These are phyloP conservation scores for Lerista edwardsae DNA, from an alignment of 2,797 vertebrate genomes.

Conservation along the genomic window DNA sequence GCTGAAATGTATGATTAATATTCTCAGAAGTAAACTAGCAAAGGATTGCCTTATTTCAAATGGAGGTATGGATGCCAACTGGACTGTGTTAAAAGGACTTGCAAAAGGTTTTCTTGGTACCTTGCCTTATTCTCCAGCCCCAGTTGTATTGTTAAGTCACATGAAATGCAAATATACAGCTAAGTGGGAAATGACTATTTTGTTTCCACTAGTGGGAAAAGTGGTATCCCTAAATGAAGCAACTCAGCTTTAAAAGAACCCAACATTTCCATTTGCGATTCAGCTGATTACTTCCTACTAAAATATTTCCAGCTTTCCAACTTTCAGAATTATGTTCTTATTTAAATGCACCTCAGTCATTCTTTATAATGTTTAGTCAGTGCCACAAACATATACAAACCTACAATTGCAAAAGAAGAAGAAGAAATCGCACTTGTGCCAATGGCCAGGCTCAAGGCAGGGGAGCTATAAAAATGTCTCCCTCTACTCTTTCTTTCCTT, in stretches of 20 bases:
- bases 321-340: background rate
- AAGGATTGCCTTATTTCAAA: background rate
- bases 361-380: background rate
- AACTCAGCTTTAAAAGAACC: background rate
- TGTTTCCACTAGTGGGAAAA: background rate
- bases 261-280: background rate
- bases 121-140: background rate
- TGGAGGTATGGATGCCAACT: background rate
- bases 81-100: background rate
- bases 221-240: background rate
- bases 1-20: background rate
- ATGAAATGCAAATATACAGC: background rate
- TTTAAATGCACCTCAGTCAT: background rate
- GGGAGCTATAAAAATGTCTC: slow-evolving; percentile 2
- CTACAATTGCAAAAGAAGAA: background rate
- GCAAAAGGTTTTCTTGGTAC: background rate
- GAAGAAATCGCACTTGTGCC: background rate
- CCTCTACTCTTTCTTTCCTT: background rate
- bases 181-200: background rate
- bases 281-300: background rate
- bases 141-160: background rate
- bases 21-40: background rate
- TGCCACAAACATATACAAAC: slow-evolving; percentile 4
- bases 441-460: background rate
- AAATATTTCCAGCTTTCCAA: background rate